phyloP scores from a whole-genome alignment of 2,797 vertebrate genomes.

The Danionella dracula region DNA sequence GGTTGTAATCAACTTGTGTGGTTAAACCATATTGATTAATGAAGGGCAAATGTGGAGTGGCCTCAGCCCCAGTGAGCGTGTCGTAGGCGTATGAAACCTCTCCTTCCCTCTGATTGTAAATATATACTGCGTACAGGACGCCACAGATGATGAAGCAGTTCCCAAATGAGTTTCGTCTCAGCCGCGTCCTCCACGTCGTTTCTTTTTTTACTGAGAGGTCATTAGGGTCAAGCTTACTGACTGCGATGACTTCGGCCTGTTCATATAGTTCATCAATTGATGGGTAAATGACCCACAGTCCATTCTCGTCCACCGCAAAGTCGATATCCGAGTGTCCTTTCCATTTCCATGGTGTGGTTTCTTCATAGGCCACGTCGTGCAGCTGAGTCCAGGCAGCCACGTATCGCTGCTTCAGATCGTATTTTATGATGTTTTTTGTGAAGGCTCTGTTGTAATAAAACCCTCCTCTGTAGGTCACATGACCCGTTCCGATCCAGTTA shows the following conservation, averaged over 20 bases:
- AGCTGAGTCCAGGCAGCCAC: conserved; percentile 88
- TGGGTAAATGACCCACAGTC: conserved; percentile 95
- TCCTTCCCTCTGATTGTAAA: conserved; percentile 83
- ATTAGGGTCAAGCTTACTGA: conserved; percentile 84
- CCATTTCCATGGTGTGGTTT: conserved; percentile 95
- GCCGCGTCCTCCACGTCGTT: conserved; percentile 87
- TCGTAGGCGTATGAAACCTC: conserved; percentile 90
- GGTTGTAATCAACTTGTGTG: conserved; percentile 95
- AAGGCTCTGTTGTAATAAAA: conserved; percentile 97
- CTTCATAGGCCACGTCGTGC: conserved; percentile 86
- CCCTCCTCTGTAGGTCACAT: conserved; percentile 87
- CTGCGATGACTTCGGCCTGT: conserved; percentile 84
- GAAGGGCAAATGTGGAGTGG: conserved; percentile 80
- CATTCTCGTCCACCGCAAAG: conserved; percentile 91
- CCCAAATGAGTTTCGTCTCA: conserved; percentile 83
- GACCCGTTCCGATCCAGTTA: conserved; percentile 96
- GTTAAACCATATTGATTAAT: conserved; percentile 83
- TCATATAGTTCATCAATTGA: conserved; percentile 77
- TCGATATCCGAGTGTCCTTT: conserved; percentile 93
- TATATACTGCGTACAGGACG: conserved; percentile 86
- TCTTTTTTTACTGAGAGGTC: conserved; percentile 87
- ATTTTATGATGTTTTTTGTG: conserved; percentile 97
- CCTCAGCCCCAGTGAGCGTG: conserved; percentile 87
- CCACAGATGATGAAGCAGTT: conserved; percentile 96
- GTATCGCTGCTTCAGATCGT: conserved; percentile 84